Evolutionary conservation across 2,888 invertebrate species (phyloP).

Genomic region (Diadegma fenestrale): DNA sequence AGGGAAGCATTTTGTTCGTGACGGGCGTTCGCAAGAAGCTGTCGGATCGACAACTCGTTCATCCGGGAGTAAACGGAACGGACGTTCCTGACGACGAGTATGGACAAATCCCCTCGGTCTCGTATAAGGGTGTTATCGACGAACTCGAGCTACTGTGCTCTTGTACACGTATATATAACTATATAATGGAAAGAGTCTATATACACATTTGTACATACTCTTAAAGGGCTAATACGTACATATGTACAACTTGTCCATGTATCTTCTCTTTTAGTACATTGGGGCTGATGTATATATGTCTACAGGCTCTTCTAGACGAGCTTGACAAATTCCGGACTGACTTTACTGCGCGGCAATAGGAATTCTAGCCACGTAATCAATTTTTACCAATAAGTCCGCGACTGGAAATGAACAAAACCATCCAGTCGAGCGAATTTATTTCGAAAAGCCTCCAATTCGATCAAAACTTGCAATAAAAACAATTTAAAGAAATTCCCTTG

Average conservation of each 20-base stretch:
- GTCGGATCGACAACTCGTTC: conserved; percentile 55
- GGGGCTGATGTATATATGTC: not conserved
- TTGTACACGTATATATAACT: conserved; percentile 17
- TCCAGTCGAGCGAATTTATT: not conserved
- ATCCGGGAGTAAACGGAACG: conserved; percentile 57
- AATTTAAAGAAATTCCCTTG: not conserved
- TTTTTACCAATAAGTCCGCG: no score
- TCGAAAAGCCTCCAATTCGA: not conserved
- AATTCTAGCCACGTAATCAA: no score
- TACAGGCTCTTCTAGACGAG: not conserved
- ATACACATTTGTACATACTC: conserved; percentile 15
- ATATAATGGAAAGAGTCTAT: not conserved
- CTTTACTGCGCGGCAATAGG: not conserved
- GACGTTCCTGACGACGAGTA: conserved; percentile 47
- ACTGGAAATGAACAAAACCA: no score
- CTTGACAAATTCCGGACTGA: not conserved
- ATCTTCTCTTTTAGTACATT: conserved; percentile 15
- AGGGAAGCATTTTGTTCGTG: conserved; percentile 29
- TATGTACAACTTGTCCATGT: conserved; percentile 12
- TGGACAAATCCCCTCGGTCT: conserved; percentile 61
- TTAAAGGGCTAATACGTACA: conserved; percentile 2
- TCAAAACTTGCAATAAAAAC: not conserved
- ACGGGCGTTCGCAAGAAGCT: conserved; percentile 39
- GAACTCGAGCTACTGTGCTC: conserved; percentile 53
- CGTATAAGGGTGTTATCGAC: conserved; percentile 60